Evolutionary conservation across 2,888 invertebrate genomes (phyloP), one percentile per base, ranked within the genome.

Genomic region (Carpatolechia fugitivella): DNA sequence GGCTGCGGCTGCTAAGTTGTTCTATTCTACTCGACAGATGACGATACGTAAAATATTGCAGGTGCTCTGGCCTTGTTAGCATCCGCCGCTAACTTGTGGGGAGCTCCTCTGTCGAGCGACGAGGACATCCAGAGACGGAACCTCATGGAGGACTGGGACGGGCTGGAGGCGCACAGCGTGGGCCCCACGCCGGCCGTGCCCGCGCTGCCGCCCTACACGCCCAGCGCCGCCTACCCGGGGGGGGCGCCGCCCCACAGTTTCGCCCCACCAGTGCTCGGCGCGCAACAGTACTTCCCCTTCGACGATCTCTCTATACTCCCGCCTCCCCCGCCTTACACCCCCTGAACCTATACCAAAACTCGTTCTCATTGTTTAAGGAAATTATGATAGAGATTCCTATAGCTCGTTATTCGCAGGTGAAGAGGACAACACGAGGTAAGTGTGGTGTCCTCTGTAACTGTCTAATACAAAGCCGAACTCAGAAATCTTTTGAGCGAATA

Each of bases 51-150:
- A 24, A 24, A 3, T 3, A 8, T 85, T 90, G 11, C 91, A 90
- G 95, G 94, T 68, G 92, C 92, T 41, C 81, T 94, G 48, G 92
- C 94, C 38, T 85, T 94, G 49, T 73, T 94, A 64, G 94, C 94
- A 5, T 93, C 94, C 11, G 94, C 95, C 16, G 93, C 93, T 62
- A 94, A 93, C 68, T 80, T 95, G 44, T 91, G 95, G 78, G 90
- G 92, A 60, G 91, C 91, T 58, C 91, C 92, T 40, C 68, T 91
- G 35, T 76, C 90, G 1, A 79, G 75, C 36, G 83, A 86, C 29
- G 90, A 91, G 49, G 89, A 89, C 55, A 69, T 89, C 33, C 91
- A 91, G 63, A 78, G 90, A 63, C 80, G 92, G 55, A 92, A 92
- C 64, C 84, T 93, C 36, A 91, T 93, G 69, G 93, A 93, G 53